Percentiles rank a stretch among this genome's conserved stretches.
Conservation (phyloP, 1,140 invertebrate genomes). For the Drosophila ficusphila region DNA sequence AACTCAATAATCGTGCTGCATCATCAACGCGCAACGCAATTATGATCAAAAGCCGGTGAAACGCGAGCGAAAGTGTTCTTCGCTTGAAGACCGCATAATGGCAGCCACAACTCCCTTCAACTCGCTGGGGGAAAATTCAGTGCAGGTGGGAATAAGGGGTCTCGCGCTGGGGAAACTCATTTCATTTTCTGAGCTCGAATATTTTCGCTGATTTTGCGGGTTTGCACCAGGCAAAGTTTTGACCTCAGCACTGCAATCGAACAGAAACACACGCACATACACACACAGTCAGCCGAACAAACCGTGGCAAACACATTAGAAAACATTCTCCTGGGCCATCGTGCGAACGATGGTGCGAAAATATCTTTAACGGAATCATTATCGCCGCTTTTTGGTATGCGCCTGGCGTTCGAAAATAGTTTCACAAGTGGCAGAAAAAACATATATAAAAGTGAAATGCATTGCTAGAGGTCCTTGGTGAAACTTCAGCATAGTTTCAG, state of each 20-base stretch:
- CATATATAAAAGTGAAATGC: constrained; percentile 1
- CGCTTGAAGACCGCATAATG: constrained; percentile 55
- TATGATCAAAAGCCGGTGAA: constrained; percentile 38
- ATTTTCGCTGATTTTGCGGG: constrained; percentile 64
- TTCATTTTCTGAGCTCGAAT: constrained; percentile 53
- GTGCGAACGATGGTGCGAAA: constrained; percentile 26
- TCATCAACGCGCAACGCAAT: constrained; percentile 43
- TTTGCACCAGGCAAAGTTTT: constrained; percentile 59
- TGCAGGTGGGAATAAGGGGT: neutral
- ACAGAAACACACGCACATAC: constrained; percentile 13
- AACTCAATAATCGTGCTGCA: constrained; percentile 27
- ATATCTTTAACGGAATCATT: constrained; percentile 63
- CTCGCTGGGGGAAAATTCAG: constrained; percentile 10
- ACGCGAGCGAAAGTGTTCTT: constrained; percentile 35
- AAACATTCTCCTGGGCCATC: constrained; percentile 28
- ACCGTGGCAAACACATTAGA: constrained; percentile 29
- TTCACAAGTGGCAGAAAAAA: constrained; percentile 33
- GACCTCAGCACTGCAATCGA: constrained; percentile 23
- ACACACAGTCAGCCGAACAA: neutral
- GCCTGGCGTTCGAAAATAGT: constrained; percentile 53
- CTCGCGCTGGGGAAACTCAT: constrained; percentile 30
- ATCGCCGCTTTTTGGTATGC: constrained; percentile 51
- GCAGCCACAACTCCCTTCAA: constrained; percentile 25
- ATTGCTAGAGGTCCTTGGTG: neutral
- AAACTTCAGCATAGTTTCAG: constrained; percentile 51